Conservation (phyloP, 2,797 vertebrate species). For the Phyllotis vaccarum region DNA sequence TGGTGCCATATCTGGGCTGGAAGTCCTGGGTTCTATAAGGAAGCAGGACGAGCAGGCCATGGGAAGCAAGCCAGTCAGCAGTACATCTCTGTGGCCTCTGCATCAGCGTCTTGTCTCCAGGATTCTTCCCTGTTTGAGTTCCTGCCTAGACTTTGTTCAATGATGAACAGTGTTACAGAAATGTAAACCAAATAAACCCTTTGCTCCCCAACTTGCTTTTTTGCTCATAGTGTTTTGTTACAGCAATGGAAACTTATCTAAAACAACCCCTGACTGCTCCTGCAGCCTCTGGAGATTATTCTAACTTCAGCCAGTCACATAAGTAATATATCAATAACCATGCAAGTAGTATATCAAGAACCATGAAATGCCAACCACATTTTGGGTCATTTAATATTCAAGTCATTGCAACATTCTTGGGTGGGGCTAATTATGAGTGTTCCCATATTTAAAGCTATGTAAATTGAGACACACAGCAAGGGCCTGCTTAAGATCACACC, state of each 20-base stretch:
- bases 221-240: neutral
- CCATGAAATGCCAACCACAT: rapidly evolving
- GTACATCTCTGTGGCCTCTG: neutral
- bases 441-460: neutral
- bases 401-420: no score
- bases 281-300: neutral
- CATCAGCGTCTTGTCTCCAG: neutral
- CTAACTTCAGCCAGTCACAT: neutral
- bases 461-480: constrained; percentile 3
- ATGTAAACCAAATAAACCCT: neutral
- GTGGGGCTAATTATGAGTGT: neutral
- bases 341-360: rapidly evolving
- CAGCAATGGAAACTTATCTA: neutral
- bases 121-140: neutral
- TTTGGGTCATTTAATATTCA: neutral
- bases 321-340: rapidly evolving
- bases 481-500: neutral
- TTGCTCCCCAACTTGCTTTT: neutral
- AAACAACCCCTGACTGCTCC: neutral
- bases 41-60: neutral
- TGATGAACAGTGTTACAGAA: neutral
- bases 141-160: neutral
- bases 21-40: neutral
- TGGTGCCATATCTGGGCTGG: neutral
- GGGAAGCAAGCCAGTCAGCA: neutral